Evolutionary conservation across 2,113 vertebrate genomes (phyloP).

Genomic region (Xyrauchen texanus): DNA sequence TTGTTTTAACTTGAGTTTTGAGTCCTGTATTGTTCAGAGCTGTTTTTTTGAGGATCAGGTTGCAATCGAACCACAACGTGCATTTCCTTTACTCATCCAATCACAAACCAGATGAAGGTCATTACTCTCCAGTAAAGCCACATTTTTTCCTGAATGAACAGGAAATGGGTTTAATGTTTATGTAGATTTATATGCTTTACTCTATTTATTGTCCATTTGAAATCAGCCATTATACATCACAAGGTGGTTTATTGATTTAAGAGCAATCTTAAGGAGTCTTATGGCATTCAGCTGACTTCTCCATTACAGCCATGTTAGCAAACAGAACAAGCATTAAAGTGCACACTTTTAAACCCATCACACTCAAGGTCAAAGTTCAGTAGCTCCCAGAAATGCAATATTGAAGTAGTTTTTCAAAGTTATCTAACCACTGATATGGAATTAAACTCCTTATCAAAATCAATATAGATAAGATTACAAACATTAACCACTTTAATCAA

Average conservation of each 20-base stretch:
- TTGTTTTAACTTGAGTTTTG: no score
- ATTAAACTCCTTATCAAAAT: neutral
- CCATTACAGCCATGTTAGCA: neutral
- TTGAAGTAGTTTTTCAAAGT: neutral
- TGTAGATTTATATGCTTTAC: neutral
- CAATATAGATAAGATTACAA: constrained; percentile 5
- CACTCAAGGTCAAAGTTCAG: constrained; percentile 2
- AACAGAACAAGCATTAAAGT: constrained; percentile 9
- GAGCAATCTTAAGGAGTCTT: neutral
- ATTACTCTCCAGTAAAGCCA: neutral
- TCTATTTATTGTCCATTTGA: neutral
- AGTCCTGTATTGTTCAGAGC: no score
- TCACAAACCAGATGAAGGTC: neutral
- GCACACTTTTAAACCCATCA: neutral
- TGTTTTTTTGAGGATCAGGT: no score
- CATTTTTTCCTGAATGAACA: neutral
- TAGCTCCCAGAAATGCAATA: neutral
- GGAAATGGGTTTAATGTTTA: neutral
- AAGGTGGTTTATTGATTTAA: neutral
- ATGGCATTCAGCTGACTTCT: neutral
- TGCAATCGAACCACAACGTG: no score
- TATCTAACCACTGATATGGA: neutral
- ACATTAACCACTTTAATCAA: neutral
- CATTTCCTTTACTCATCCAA: no score
- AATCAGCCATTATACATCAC: neutral